A percentile compares a stretch with the other conserved stretches of the same genome.
Conservation (phyloP, 2,888 invertebrate species). For the Euspilapteryx auroguttella region DNA sequence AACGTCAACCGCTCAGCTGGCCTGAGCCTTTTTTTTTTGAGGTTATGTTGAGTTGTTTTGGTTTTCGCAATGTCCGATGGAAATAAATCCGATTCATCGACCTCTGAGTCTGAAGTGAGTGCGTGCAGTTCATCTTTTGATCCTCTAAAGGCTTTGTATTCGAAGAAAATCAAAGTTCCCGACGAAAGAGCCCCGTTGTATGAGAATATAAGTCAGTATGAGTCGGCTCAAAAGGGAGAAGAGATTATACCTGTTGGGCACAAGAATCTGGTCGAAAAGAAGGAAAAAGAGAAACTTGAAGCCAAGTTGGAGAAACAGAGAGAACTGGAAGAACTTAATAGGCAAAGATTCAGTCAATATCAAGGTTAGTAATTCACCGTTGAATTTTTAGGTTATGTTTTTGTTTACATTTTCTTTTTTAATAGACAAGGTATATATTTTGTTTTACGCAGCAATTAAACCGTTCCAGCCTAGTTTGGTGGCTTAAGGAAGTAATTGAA, state of each 20-base stretch:
- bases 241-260: constrained; percentile 25
- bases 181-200: constrained; percentile 60
- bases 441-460: too few species aligned
- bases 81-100: constrained; percentile 29
- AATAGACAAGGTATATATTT: too few species aligned
- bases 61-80: constrained; percentile 17
- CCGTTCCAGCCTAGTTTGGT: too few species aligned
- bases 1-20: too few species aligned
- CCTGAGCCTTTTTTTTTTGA: too few species aligned
- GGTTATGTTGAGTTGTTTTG: neutral
- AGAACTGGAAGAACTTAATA: constrained; percentile 31
- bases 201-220: constrained; percentile 70
- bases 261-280: constrained; percentile 20
- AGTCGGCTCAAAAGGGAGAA: constrained; percentile 17
- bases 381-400: constrained; percentile 43
- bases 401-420: too few species aligned
- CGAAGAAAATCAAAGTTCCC: constrained; percentile 55
- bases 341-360: constrained; percentile 35
- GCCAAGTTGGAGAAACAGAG: constrained; percentile 19
- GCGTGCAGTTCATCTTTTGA: constrained; percentile 61
- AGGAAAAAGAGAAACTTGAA: constrained; percentile 28
- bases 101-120: constrained; percentile 41
- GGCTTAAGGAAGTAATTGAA: too few species aligned
- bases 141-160: constrained; percentile 70
- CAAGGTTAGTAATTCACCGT: too few species aligned